Evolutionary conservation across 2,113 vertebrate genomes (phyloP).

Genomic region (Chaenogobius annularis): DNA sequence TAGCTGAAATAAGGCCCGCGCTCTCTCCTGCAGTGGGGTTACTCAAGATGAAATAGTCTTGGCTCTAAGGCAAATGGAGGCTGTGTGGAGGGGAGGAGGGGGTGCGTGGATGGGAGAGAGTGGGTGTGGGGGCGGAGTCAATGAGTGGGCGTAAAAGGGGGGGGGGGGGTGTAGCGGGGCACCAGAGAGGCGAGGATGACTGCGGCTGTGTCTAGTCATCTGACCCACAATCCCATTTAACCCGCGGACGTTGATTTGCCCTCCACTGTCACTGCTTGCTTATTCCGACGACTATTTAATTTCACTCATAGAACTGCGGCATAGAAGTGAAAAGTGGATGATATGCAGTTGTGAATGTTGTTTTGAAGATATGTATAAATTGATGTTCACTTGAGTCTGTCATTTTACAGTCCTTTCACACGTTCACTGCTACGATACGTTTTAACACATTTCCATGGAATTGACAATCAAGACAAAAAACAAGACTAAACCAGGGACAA

Average conservation of each 20-base stretch:
- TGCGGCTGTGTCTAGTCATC: slow-evolving; percentile 60
- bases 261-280: slow-evolving; percentile 48
- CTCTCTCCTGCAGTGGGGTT: slow-evolving; percentile 36
- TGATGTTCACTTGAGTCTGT: too few species aligned
- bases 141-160: not conserved
- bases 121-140: slow-evolving; percentile 4
- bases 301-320: too few species aligned
- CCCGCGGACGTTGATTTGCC: slow-evolving; percentile 62
- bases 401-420: too few species aligned
- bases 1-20: slow-evolving; percentile 24
- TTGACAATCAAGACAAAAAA: too few species aligned
- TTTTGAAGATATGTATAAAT: too few species aligned
- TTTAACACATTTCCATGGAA: too few species aligned
- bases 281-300: slow-evolving; percentile 27
- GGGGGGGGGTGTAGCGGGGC: slow-evolving; percentile 34
- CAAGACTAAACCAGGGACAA: too few species aligned
- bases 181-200: slow-evolving; percentile 26
- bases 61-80: slow-evolving; percentile 50
- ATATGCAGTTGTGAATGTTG: too few species aligned
- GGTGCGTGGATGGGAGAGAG: not conserved
- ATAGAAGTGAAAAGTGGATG: too few species aligned
- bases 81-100: slow-evolving; percentile 7
- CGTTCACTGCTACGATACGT: too few species aligned
- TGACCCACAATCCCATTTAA: slow-evolving; percentile 74
- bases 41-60: slow-evolving; percentile 46